Evolutionary conservation across 2,797 vertebrate species (phyloP).

Genomic region (Triplophysa yarkandensis): DNA sequence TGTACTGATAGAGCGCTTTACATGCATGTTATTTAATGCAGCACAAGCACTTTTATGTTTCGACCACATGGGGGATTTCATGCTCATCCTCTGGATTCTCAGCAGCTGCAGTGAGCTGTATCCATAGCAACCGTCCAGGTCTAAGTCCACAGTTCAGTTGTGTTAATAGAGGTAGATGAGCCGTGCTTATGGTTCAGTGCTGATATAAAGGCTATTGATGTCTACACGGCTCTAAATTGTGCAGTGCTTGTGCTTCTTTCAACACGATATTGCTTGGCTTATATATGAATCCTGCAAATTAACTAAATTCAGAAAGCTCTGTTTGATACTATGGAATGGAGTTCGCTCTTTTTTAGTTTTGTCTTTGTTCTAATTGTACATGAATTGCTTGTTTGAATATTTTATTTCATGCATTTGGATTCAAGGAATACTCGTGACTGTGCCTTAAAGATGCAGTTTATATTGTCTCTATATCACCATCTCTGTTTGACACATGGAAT

Average conservation of each 20-base stretch:
- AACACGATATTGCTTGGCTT: background rate
- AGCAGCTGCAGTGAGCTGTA: slow-evolving; percentile 11
- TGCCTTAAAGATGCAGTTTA: background rate
- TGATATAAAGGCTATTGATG: background rate
- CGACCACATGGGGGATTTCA: slow-evolving; percentile 60
- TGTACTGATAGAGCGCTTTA: background rate
- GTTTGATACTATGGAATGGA: too few relatives aligned
- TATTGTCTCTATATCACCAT: too few relatives aligned
- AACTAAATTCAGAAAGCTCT: background rate
- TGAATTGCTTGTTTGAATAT: background rate
- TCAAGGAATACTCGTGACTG: background rate
- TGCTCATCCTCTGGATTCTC: background rate
- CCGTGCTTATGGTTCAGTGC: slow-evolving; percentile 1
- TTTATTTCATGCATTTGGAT: background rate
- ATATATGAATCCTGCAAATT: background rate
- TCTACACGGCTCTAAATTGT: background rate
- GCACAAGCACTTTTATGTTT: background rate
- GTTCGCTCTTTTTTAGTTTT: too few relatives aligned
- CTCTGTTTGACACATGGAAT: too few relatives aligned
- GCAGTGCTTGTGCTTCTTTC: background rate
- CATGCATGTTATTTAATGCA: background rate
- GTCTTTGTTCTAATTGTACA: background rate
- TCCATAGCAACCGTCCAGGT: slow-evolving; percentile 37
- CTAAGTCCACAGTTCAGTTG: slow-evolving; percentile 32
- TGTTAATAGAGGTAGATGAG: slow-evolving; percentile 10